phyloP scores from a whole-genome alignment of 2,888 invertebrate species.

The Trachelus troglodyta region DNA sequence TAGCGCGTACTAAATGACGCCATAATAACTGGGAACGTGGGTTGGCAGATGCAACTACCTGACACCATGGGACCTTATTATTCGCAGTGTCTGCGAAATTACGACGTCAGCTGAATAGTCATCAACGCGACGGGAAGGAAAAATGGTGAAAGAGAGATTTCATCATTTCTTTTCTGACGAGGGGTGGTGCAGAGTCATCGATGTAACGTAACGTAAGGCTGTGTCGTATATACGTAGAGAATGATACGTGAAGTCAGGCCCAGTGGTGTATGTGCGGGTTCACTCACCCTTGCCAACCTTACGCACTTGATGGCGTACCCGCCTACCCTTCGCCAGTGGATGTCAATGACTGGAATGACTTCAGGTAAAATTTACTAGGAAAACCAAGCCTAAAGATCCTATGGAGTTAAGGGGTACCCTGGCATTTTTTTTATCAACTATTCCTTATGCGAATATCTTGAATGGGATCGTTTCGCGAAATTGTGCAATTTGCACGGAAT shows the following conservation, averaged over 20 bases:
- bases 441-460: background rate
- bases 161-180: conserved; percentile 28
- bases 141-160: conserved; percentile 29
- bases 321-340: conserved; percentile 50
- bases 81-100: background rate
- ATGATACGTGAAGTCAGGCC: background rate
- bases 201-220: conserved; percentile 33
- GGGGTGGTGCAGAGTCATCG: conserved; percentile 45
- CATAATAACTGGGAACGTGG: background rate
- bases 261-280: conserved; percentile 29
- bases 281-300: conserved; percentile 44
- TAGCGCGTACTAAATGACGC: background rate
- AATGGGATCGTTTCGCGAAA: background rate
- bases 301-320: conserved; percentile 55
- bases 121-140: conserved; percentile 19
- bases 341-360: conserved; percentile 64
- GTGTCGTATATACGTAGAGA: background rate
- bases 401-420: background rate
- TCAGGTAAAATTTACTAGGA: conserved; percentile 33
- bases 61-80: background rate
- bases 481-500: conserved; percentile 25
- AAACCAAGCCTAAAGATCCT: background rate
- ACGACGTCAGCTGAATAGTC: conserved; percentile 26
- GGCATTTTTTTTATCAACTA: background rate
- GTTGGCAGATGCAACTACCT: background rate